Conservation (phyloP, 2,888 invertebrate genomes). For the Chirona hameri region DNA sequence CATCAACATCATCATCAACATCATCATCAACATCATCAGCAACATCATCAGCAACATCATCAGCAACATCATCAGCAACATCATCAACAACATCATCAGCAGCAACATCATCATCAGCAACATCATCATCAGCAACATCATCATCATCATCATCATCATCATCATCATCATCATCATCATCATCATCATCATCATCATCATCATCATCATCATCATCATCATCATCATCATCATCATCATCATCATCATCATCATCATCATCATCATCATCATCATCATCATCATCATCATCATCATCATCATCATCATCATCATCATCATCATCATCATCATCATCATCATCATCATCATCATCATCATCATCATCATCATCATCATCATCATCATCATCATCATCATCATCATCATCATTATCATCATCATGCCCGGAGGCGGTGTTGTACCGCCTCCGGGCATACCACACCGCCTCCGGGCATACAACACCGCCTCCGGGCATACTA, state of each 20-base stretch:
- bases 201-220: neutral
- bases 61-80: too few species aligned
- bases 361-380: constrained; percentile 22
- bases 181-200: neutral
- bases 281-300: constrained; percentile 22
- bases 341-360: constrained; percentile 22
- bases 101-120: too few species aligned
- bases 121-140: too few species aligned
- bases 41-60: too few species aligned
- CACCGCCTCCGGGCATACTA: too few species aligned
- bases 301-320: constrained; percentile 22
- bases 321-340: constrained; percentile 22
- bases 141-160: too few species aligned
- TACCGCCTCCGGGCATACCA: too few species aligned
- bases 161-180: neutral
- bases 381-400: constrained; percentile 22
- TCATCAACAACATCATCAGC: too few species aligned
- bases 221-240: neutral
- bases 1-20: neutral
- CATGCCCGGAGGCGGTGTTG: too few species aligned
- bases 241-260: constrained; percentile 1
- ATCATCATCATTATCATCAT: constrained; percentile 22
- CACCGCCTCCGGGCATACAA: too few species aligned
- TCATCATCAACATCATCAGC: too few species aligned
- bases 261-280: constrained; percentile 25